These are phyloP conservation scores for Philypnodon macrostomus DNA, from an alignment of 2,797 vertebrate species.

Conservation along the genomic window DNA sequence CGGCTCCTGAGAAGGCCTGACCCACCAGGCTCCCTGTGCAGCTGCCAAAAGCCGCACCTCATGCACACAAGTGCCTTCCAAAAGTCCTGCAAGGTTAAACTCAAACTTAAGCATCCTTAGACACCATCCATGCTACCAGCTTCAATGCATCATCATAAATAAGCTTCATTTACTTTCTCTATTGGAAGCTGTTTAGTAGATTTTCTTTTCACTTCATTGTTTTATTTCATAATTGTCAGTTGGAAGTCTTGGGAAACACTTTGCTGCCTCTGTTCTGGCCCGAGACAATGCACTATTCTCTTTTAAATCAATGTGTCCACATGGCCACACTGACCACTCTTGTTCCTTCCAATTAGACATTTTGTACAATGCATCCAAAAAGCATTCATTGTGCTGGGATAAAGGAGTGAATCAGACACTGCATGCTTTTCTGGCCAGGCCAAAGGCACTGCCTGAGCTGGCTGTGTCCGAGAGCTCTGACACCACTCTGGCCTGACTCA, in stretches of 20 bases:
- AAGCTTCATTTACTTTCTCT: conserved; percentile 17
- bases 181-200: no score
- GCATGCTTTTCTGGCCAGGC: conserved; percentile 69
- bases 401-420: conserved; percentile 73
- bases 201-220: conserved; percentile 15
- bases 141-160: conserved; percentile 32
- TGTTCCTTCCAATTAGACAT: conserved; percentile 66
- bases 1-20: conserved; percentile 81
- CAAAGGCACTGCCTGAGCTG: conserved; percentile 78
- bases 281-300: conserved; percentile 62
- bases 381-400: conserved; percentile 62
- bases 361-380: conserved; percentile 60
- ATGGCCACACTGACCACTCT: conserved; percentile 62
- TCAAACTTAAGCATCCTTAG: conserved; percentile 79
- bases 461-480: conserved; percentile 74
- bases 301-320: conserved; percentile 51
- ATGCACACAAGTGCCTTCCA: conserved; percentile 82
- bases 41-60: conserved; percentile 80
- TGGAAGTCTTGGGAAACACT: conserved; percentile 38
- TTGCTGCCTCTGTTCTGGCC: conserved; percentile 30
- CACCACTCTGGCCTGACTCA: conserved; percentile 79
- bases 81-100: conserved; percentile 87
- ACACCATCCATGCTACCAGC: conserved; percentile 55
- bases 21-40: conserved; percentile 83
- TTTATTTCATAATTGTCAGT: background rate